Percentiles rank a stretch among this genome's conserved stretches.
Conservation (phyloP, 2,113 vertebrate genomes). For the Lepus americanus region DNA sequence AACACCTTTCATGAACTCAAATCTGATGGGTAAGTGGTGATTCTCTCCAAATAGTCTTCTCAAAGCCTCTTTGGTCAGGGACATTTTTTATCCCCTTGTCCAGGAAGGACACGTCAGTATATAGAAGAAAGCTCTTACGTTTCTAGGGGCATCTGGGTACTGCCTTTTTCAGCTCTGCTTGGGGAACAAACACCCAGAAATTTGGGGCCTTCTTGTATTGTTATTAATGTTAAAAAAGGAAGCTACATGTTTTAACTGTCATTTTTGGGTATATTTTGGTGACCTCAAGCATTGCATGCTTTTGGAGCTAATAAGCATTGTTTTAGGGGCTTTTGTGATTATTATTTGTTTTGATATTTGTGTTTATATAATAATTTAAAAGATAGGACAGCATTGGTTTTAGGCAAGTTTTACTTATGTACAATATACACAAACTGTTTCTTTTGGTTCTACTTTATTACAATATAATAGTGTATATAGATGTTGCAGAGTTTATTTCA, state of each 20-base stretch:
- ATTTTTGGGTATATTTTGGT: constrained; percentile 3
- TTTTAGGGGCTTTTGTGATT: constrained; percentile 33
- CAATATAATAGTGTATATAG: constrained; percentile 53
- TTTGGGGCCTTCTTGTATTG: constrained; percentile 84
- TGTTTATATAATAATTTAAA: constrained; percentile 37
- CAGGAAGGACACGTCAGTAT: constrained; percentile 85
- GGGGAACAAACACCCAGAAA: constrained; percentile 85
- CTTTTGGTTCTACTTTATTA: constrained; percentile 56
- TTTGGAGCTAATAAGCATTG: not conserved
- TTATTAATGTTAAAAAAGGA: constrained; percentile 3
- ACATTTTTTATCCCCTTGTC: constrained; percentile 82
- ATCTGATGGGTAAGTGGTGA: constrained; percentile 98
- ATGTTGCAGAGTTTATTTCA: constrained; percentile 33
- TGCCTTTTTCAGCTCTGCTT: constrained; percentile 71
- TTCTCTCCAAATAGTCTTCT: constrained; percentile 87
- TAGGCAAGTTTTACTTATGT: constrained; percentile 53
- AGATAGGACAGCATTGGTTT: constrained; percentile 19
- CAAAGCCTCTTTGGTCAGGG: constrained; percentile 88
- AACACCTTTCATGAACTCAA: constrained; percentile 99
- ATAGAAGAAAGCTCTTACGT: constrained; percentile 80
- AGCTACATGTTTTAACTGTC: constrained; percentile 36
- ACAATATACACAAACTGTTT: not conserved
- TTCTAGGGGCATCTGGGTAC: constrained; percentile 76
- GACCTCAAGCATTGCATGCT: not conserved
- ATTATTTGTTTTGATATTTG: constrained; percentile 16